Conservation (phyloP, 2,888 invertebrate genomes). For the Neoitamus cyanurus region DNA sequence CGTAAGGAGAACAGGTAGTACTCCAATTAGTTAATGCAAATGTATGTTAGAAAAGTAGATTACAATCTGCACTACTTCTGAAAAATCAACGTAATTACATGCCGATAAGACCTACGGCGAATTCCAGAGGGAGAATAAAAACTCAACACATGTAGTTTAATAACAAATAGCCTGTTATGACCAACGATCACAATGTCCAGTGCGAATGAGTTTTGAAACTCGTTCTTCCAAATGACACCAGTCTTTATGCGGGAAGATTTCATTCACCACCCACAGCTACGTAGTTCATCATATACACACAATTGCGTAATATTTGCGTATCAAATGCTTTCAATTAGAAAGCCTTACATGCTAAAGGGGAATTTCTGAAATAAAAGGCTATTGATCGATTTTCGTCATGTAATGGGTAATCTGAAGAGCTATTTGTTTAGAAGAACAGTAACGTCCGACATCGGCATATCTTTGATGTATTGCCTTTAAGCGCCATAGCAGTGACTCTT, state of each 20-base stretch:
- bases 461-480: background rate
- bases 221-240: background rate
- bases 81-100: background rate
- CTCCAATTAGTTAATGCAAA: background rate
- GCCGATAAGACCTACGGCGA: background rate
- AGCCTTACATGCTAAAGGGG: background rate
- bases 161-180: background rate
- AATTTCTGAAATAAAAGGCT: background rate
- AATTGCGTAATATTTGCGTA: background rate
- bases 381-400: background rate
- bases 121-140: background rate
- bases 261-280: background rate
- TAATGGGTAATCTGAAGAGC: background rate
- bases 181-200: background rate
- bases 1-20: background rate
- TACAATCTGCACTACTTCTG: background rate
- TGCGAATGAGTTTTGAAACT: background rate
- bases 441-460: background rate
- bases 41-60: background rate
- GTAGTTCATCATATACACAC: background rate
- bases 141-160: background rate
- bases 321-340: background rate
- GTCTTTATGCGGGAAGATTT: background rate
- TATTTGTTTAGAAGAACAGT: background rate
- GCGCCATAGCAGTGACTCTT: background rate